A percentile compares a stretch with the other conserved stretches of the same genome.
These are phyloP conservation scores for Dysdera silvatica DNA, from an alignment of 1,140 invertebrate genomes.

Conservation along the genomic window DNA sequence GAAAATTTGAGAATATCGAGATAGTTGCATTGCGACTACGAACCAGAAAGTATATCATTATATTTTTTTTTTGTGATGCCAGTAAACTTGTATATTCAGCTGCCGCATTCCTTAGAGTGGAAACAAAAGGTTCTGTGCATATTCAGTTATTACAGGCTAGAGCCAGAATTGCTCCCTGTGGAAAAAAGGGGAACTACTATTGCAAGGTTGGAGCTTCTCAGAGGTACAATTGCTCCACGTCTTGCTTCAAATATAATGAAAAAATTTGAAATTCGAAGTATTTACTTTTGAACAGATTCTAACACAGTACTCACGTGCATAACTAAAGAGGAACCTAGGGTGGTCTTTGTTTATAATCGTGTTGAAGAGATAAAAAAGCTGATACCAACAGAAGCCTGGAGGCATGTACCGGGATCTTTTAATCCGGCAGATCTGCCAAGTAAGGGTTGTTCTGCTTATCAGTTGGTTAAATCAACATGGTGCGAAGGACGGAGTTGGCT, in stretches of 20 bases:
- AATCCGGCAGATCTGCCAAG: slow-evolving; percentile 15
- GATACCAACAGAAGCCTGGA: neutral
- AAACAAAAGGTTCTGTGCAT: slow-evolving; percentile 3
- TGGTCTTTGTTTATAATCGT: slow-evolving; percentile 3
- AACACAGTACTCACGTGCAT: slow-evolving; percentile 2
- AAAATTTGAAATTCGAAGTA: neutral
- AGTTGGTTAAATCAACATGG: neutral
- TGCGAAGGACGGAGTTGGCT: slow-evolving; percentile 8
- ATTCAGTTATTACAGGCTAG: slow-evolving; percentile 15
- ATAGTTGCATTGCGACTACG: neutral
- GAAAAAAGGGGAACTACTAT: neutral
- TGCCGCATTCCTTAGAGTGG: neutral
- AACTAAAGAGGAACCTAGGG: neutral
- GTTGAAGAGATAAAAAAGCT: neutral
- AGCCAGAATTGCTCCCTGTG: slow-evolving; percentile 5
- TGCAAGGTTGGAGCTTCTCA: neutral
- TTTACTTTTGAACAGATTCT: slow-evolving; percentile 8
- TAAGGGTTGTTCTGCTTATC: neutral
- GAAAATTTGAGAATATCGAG: neutral
- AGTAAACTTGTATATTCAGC: neutral
- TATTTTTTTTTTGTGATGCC: slow-evolving; percentile 1
- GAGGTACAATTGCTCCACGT: neutral
- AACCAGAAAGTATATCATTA: neutral
- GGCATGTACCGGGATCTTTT: neutral
- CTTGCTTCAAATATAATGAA: neutral